Evolutionary conservation across 2,113 vertebrate species (phyloP).

Genomic region (Protobothrops flavoviridis): DNA sequence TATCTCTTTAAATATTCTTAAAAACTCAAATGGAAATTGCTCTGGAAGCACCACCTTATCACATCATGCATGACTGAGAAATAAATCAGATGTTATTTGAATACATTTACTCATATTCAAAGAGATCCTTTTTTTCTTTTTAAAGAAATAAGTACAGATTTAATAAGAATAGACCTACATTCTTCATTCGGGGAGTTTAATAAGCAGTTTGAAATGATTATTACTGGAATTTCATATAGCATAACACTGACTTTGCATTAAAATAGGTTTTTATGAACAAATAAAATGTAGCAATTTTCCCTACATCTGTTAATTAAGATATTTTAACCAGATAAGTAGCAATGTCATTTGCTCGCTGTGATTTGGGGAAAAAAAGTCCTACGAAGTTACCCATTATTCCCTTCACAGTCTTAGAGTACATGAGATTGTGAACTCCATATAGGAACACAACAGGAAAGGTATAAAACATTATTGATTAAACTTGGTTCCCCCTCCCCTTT

Average conservation of each 20-base stretch:
- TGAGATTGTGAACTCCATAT: constrained; percentile 16
- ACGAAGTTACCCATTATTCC: background rate
- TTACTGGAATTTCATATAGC: constrained; percentile 1
- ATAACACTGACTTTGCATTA: background rate
- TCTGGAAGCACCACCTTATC: constrained; percentile 4
- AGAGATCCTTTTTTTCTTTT: constrained; percentile 9
- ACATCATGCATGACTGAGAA: background rate
- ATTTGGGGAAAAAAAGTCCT: background rate
- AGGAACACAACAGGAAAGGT: background rate
- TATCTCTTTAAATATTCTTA: background rate
- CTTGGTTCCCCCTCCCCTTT: background rate
- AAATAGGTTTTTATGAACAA: background rate
- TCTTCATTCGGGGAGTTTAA: background rate
- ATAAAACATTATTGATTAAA: constrained; percentile 5
- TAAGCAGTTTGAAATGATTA: background rate
- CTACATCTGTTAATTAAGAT: background rate
- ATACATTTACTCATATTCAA: constrained; percentile 2
- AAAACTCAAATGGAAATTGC: background rate
- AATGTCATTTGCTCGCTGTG: constrained; percentile 2
- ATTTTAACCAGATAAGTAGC: background rate
- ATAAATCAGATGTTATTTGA: background rate
- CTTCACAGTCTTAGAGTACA: background rate
- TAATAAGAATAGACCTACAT: constrained; percentile 12
- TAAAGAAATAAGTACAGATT: background rate
- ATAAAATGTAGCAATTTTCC: constrained; percentile 16